Percentiles rank a stretch among this genome's conserved stretches.
Evolutionary conservation across 2,113 vertebrate species (phyloP).

Genomic region (Tachycineta bicolor): DNA sequence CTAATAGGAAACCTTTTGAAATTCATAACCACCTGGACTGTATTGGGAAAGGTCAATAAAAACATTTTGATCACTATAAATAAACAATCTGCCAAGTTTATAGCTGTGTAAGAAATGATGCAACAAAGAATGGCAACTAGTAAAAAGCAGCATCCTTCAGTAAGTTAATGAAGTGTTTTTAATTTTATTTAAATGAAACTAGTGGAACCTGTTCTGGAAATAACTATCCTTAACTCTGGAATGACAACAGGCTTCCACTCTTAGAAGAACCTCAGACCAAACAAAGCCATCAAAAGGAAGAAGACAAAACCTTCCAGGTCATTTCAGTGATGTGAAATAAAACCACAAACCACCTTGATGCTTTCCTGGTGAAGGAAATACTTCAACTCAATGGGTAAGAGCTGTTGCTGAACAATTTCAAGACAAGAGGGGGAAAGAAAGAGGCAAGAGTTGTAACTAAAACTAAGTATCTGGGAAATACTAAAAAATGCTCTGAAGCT

Average conservation of each 20-base stretch:
- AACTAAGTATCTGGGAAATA: not conserved
- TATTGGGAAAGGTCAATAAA: not conserved
- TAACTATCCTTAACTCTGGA: not conserved
- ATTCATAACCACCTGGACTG: not conserved
- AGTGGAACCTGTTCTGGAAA: slow-evolving; percentile 30
- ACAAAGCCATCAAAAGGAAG: slow-evolving; percentile 1
- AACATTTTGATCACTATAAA: not conserved
- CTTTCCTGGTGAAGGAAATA: not conserved
- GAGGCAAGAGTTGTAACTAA: not conserved
- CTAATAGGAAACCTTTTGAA: not conserved
- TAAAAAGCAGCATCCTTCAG: not conserved
- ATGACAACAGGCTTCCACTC: slow-evolving; percentile 2
- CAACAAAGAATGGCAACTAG: not conserved
- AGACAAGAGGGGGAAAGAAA: not conserved
- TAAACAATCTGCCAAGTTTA: not conserved
- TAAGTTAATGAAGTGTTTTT: not conserved
- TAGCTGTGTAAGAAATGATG: not conserved
- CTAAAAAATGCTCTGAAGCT: not conserved
- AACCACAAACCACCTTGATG: not conserved
- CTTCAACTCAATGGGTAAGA: not conserved
- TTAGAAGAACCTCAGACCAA: slow-evolving; percentile 19
- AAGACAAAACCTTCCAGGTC: not conserved
- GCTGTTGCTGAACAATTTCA: not conserved
- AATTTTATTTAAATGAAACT: not conserved
- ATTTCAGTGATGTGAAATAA: not conserved